Evolutionary conservation across 1,140 invertebrate genomes (phyloP).

Genomic region (Pseudomyrmex dendroicus): DNA sequence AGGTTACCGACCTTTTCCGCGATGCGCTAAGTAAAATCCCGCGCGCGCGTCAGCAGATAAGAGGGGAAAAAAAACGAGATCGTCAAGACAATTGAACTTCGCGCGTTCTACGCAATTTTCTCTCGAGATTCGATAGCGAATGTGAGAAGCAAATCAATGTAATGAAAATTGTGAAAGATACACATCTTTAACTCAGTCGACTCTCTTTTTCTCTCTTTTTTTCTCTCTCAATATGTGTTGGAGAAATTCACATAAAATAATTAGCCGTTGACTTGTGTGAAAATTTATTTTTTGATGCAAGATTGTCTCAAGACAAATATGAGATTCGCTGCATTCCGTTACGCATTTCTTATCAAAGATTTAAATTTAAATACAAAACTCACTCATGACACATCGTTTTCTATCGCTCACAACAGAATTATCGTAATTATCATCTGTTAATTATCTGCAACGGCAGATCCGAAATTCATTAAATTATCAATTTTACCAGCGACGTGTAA

Average conservation of each 20-base stretch:
- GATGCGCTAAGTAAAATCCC: not conserved
- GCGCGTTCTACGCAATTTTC: not conserved
- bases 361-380: slow-evolving; percentile 19
- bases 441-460: slow-evolving; percentile 30
- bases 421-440: slow-evolving; percentile 26
- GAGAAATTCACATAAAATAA: slow-evolving; percentile 26
- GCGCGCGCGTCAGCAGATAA: too few species aligned
- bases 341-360: slow-evolving; percentile 9
- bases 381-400: slow-evolving; percentile 29
- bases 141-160: slow-evolving; percentile 23
- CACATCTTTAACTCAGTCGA: slow-evolving; percentile 10
- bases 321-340: slow-evolving; percentile 23
- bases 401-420: slow-evolving; percentile 35
- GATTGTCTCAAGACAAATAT: not conserved
- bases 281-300: slow-evolving; percentile 26
- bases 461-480: slow-evolving; percentile 30
- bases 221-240: not conserved
- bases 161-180: not conserved
- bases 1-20: slow-evolving; percentile 24
- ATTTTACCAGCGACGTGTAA: slow-evolving; percentile 14
- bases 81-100: not conserved
- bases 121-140: not conserved
- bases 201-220: too few species aligned
- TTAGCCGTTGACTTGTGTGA: not conserved
- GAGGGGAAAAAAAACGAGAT: not conserved